Percentiles rank a stretch among this genome's conserved stretches.
phyloP scores from a whole-genome alignment of 2,888 invertebrate genomes.

The Carcina quercana region DNA sequence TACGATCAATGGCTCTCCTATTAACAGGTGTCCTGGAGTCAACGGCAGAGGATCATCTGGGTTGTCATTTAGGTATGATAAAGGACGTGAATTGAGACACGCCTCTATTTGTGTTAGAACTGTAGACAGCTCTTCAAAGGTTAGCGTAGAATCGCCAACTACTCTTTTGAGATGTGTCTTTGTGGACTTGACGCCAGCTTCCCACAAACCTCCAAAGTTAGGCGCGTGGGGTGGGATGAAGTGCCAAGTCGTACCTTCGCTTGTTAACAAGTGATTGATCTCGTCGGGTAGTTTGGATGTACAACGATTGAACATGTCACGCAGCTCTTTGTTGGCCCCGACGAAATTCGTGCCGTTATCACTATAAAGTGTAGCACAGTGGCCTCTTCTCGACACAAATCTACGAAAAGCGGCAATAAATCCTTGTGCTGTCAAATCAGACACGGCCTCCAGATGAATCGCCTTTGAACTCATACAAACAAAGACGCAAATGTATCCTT shows the following conservation, averaged over 20 bases:
- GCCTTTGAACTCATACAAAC: slow-evolving; percentile 12
- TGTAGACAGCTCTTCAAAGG: slow-evolving; percentile 16
- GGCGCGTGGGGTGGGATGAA: slow-evolving; percentile 14
- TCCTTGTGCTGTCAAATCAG: slow-evolving; percentile 9
- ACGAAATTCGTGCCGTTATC: slow-evolving; percentile 16
- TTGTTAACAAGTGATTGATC: too few relatives aligned
- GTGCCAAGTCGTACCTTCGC: too few relatives aligned
- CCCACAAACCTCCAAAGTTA: slow-evolving; percentile 15
- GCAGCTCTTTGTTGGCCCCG: slow-evolving; percentile 10
- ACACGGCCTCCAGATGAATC: slow-evolving; percentile 13
- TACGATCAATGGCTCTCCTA: slow-evolving; percentile 17
- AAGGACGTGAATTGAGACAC: slow-evolving; percentile 17
- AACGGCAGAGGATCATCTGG: slow-evolving; percentile 14
- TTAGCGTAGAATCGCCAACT: slow-evolving; percentile 8
- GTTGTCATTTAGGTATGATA: slow-evolving; percentile 9
- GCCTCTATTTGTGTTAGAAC: slow-evolving; percentile 15
- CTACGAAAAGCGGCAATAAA: slow-evolving; percentile 14
- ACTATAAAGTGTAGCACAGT: slow-evolving; percentile 11
- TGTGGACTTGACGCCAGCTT: neutral
- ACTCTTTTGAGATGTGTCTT: slow-evolving; percentile 9
- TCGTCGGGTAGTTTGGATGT: too few relatives aligned
- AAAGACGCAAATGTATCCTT: slow-evolving; percentile 10
- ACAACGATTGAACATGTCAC: slow-evolving; percentile 1
- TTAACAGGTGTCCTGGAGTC: slow-evolving; percentile 17
- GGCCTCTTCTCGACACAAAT: slow-evolving; percentile 15